These are phyloP conservation scores for Palythoa heliodiscus DNA, from an alignment of 92 coral and sea anemone species.

Conservation along the genomic window DNA sequence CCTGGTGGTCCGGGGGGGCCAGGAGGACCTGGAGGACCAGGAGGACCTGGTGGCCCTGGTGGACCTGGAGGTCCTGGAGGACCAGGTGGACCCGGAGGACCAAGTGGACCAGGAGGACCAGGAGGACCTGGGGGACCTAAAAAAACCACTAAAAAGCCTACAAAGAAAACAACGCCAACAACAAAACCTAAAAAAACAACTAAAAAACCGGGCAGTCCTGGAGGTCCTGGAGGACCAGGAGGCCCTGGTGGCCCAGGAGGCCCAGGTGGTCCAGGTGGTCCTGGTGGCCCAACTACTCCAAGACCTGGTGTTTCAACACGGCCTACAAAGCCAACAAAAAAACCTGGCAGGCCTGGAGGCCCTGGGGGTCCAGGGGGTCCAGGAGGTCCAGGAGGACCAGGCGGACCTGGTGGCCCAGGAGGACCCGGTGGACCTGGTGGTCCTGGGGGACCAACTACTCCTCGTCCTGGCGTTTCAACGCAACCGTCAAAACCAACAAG, in stretches of 20 bases:
- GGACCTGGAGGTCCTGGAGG: constrained; percentile 84
- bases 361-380: constrained; percentile 87
- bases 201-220: constrained; percentile 74
- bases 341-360: constrained; percentile 75
- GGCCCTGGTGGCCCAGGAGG: constrained; percentile 88
- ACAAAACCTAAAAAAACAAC: constrained; percentile 68
- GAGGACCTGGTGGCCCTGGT: constrained; percentile 84
- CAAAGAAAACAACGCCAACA: constrained; percentile 70
- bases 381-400: constrained; percentile 89
- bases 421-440: constrained; percentile 69
- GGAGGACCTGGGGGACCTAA: constrained; percentile 87
- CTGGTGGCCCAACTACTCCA: constrained; percentile 70
- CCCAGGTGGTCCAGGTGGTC: constrained; percentile 82
- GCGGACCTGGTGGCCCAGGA: constrained; percentile 79
- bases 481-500: constrained; percentile 71
- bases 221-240: constrained; percentile 88
- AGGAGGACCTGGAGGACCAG: constrained; percentile 77
- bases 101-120: constrained; percentile 76
- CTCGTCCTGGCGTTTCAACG: constrained; percentile 49
- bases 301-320: constrained; percentile 43
- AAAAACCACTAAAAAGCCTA: constrained; percentile 31
- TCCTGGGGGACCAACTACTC: constrained; percentile 66
- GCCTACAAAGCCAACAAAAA: constrained; percentile 50
- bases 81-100: constrained; percentile 75
- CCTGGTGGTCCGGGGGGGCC: constrained; percentile 85